Conservation (phyloP, 2,888 invertebrate genomes). For the Xestia ashworthii region DNA sequence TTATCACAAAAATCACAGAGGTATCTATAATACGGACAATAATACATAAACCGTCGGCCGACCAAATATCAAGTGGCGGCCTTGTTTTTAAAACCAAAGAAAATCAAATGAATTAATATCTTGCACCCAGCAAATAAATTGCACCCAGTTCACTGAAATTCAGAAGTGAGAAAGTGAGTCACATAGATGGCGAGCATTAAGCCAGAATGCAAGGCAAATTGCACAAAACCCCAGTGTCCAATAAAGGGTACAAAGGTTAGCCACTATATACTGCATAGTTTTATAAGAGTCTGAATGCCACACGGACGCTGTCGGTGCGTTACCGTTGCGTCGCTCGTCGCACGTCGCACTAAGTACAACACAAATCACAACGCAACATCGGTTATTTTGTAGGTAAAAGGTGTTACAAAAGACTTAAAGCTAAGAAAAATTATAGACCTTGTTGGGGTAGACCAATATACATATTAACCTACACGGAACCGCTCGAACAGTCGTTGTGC, state of each 20-base stretch:
- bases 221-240: neutral
- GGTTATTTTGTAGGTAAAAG: neutral
- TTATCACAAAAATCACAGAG: neutral
- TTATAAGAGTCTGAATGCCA: neutral
- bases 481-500: neutral
- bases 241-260: neutral
- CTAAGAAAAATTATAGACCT: neutral
- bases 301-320: neutral
- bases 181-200: neutral
- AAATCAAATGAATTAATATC: neutral
- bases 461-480: neutral
- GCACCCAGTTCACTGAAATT: neutral
- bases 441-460: neutral
- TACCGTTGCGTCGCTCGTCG: neutral
- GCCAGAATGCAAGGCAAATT: neutral
- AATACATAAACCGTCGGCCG: neutral
- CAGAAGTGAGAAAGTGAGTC: neutral
- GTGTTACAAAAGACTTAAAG: neutral
- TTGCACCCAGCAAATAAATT: neutral
- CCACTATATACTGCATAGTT: neutral
- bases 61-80: neutral
- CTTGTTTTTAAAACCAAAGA: neutral
- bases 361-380: neutral
- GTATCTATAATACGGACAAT: too few relatives aligned
- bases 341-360: neutral